Conservation (phyloP, 1,140 invertebrate genomes). For the Luehdorfia chinensis region DNA sequence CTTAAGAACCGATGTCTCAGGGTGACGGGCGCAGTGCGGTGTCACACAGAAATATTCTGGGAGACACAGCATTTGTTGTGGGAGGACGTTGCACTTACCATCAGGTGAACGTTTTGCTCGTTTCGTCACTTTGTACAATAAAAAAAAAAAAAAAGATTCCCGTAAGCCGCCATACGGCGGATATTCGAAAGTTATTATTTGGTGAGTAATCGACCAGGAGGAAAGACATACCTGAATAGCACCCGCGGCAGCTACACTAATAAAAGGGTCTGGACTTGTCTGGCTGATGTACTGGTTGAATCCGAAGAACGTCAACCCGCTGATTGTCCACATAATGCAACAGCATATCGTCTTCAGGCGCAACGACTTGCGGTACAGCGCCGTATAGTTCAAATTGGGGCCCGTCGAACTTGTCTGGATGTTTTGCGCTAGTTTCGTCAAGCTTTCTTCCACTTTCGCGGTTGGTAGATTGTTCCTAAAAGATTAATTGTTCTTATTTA, state of each 20-base stretch:
- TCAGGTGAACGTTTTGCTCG: no score
- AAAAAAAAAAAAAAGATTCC: no score
- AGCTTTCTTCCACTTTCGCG: slow-evolving; percentile 65
- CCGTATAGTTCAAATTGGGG: slow-evolving; percentile 78
- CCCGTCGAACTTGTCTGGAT: slow-evolving; percentile 30
- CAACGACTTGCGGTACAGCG: slow-evolving; percentile 84
- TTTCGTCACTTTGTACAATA: no score
- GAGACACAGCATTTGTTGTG: no score
- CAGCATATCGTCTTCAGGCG: slow-evolving; percentile 83
- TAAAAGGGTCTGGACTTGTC: slow-evolving; percentile 83
- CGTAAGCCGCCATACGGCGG: no score
- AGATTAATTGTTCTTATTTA: no score
- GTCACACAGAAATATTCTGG: no score
- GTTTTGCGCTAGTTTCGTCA: slow-evolving; percentile 47
- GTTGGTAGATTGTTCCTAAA: slow-evolving; percentile 77
- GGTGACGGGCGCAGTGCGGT: no score
- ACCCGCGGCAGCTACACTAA: slow-evolving; percentile 79
- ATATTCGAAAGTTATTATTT: no score
- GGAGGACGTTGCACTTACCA: no score
- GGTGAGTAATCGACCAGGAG: no score
- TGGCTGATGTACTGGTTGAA: slow-evolving; percentile 86
- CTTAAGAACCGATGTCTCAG: no score
- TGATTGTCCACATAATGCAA: slow-evolving; percentile 83
- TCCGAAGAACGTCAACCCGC: slow-evolving; percentile 84
- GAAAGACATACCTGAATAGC: slow-evolving; percentile 61